Percentiles rank a stretch among this genome's conserved stretches.
phyloP scores from a whole-genome alignment of 2,113 vertebrate species.

The Neotoma lepida region DNA sequence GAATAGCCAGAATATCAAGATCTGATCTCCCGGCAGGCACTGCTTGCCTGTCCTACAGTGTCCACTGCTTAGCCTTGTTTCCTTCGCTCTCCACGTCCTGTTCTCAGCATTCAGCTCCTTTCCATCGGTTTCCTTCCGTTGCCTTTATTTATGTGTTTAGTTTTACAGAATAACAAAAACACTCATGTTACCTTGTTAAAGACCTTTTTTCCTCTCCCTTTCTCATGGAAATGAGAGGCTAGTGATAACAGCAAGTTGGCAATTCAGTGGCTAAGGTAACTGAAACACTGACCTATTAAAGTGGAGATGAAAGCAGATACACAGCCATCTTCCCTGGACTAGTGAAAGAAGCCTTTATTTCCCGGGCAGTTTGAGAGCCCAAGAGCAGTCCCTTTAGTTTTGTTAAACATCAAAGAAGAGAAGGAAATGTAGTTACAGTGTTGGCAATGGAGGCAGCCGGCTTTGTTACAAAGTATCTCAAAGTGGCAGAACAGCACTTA shows the following conservation, averaged over 20 bases:
- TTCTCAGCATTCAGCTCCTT: neutral
- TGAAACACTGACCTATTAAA: conserved; percentile 73
- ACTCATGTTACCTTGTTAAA: conserved; percentile 38
- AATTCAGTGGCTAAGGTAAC: conserved; percentile 55
- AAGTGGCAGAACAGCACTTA: conserved; percentile 52
- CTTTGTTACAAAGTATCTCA: conserved; percentile 69
- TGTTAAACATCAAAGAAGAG: conserved; percentile 59
- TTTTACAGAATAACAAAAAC: conserved; percentile 51
- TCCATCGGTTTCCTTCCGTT: neutral
- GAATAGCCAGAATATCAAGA: conserved; percentile 35
- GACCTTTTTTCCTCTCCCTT: conserved; percentile 49
- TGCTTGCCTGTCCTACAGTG: neutral
- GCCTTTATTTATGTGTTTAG: conserved; percentile 39
- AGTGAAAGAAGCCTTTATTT: conserved; percentile 73
- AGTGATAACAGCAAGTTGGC: conserved; percentile 61
- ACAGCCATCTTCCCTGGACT: conserved; percentile 7
- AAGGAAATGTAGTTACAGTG: conserved; percentile 70
- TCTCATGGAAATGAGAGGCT: conserved; percentile 75
- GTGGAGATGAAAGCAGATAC: conserved; percentile 56
- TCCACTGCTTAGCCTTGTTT: neutral
- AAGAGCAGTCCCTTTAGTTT: neutral
- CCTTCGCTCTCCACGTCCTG: neutral
- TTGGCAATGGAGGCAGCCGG: neutral
- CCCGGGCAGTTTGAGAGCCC: neutral
- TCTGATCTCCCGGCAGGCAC: neutral